A percentile compares a stretch with the other conserved stretches of the same genome.
Evolutionary conservation across 2,113 vertebrate genomes (phyloP).

Genomic region (Phodopus roborovskii): DNA sequence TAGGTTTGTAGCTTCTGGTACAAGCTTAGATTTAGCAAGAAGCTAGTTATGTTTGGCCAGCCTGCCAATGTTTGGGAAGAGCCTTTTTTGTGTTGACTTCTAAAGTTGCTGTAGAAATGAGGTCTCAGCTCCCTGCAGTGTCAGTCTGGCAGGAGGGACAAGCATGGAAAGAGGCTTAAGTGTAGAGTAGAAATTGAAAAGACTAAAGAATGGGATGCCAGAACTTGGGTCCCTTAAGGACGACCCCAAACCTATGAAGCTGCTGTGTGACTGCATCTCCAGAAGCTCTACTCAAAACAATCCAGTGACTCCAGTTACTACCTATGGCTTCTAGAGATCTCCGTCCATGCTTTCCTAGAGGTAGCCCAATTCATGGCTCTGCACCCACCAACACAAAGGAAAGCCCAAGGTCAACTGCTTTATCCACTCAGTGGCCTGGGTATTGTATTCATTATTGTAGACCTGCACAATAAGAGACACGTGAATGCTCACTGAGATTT

Average conservation of each 20-base stretch:
- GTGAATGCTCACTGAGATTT: constrained; percentile 62
- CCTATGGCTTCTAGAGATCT: constrained; percentile 35
- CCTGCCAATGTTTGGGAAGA: not conserved
- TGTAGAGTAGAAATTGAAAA: not conserved
- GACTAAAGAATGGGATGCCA: fast-evolving
- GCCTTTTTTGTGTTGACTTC: not conserved
- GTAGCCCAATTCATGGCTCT: constrained; percentile 28
- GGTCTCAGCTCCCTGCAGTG: not conserved
- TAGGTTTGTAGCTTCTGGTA: not conserved
- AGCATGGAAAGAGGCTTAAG: fast-evolving
- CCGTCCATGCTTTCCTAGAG: not conserved
- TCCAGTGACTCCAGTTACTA: constrained; percentile 39
- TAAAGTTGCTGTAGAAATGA: not conserved
- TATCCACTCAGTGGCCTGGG: constrained; percentile 3
- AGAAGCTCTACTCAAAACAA: not conserved
- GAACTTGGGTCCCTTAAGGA: fast-evolving
- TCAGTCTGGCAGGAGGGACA: not conserved
- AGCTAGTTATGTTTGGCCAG: not conserved
- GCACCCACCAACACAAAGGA: not conserved
- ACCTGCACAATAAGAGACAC: constrained; percentile 41
- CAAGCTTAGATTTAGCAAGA: not conserved
- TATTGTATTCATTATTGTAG: constrained; percentile 65
- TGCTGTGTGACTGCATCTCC: not conserved
- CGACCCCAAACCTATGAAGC: not conserved
- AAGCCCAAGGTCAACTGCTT: constrained; percentile 20